A percentile compares a stretch with the other conserved stretches of the same genome.
Evolutionary conservation across 2,888 invertebrate genomes (phyloP).

Genomic region (Meganola albula): DNA sequence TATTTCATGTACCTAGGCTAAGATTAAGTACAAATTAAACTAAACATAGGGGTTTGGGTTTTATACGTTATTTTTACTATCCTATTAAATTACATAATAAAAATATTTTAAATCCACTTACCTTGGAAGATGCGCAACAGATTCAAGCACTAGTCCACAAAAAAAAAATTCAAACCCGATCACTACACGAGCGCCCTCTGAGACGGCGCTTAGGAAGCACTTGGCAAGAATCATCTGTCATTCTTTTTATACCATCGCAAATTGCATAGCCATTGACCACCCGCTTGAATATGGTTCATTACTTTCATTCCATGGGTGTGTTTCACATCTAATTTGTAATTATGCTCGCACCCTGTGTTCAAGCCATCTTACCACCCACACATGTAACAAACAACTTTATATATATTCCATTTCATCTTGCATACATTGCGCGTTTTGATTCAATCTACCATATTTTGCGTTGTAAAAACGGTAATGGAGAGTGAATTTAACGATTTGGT

Average conservation of each 20-base stretch:
- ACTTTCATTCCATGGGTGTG: constrained; percentile 57
- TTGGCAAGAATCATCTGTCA: constrained; percentile 25
- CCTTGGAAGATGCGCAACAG: constrained; percentile 29
- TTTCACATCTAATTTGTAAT: constrained; percentile 62
- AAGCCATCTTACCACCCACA: too few species aligned
- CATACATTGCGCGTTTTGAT: too few species aligned
- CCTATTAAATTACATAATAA: too few species aligned
- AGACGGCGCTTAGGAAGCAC: constrained; percentile 42
- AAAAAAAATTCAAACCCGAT: constrained; percentile 22
- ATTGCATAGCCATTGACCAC: constrained; percentile 60
- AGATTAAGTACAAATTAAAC: too few species aligned
- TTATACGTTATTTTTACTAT: too few species aligned
- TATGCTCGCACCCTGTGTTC: constrained; percentile 56
- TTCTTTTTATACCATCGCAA: constrained; percentile 62
- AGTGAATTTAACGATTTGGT: too few species aligned
- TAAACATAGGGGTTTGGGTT: too few species aligned
- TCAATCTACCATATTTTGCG: constrained; percentile 12
- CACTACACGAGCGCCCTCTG: constrained; percentile 43
- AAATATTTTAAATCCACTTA: constrained; percentile 23
- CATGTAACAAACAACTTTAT: too few species aligned
- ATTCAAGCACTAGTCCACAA: constrained; percentile 14
- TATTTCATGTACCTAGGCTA: too few species aligned
- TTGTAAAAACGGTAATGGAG: too few species aligned
- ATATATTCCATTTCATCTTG: too few species aligned
- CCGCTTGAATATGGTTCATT: constrained; percentile 70